A percentile compares a stretch with the other conserved stretches of the same genome.
phyloP scores from a whole-genome alignment of 2,797 vertebrate species.

The Crypturellus tataupa region DNA sequence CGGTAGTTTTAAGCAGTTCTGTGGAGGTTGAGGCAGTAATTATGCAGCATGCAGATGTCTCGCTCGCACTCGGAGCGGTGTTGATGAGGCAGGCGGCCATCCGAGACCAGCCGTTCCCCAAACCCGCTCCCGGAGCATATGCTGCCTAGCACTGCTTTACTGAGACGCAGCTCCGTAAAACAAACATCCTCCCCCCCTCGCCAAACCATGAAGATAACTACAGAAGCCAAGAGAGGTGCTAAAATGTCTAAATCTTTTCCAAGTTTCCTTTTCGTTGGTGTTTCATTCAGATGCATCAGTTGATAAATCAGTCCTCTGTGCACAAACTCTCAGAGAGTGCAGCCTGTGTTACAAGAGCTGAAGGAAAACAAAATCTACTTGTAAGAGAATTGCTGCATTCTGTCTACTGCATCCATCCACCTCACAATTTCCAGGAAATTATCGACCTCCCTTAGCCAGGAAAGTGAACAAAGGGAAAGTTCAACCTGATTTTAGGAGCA shows the following conservation, averaged over 20 bases:
- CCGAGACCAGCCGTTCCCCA: constrained; percentile 2
- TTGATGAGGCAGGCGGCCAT: constrained; percentile 34
- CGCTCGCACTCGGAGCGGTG: not conserved
- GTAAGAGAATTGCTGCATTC: not conserved
- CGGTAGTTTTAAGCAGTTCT: constrained; percentile 44
- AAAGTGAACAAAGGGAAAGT: not conserved
- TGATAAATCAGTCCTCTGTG: not conserved
- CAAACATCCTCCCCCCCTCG: not conserved
- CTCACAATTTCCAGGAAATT: not conserved
- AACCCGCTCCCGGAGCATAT: not conserved
- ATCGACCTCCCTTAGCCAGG: not conserved
- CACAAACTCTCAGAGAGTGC: not conserved
- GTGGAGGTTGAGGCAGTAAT: constrained; percentile 38
- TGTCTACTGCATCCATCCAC: not conserved
- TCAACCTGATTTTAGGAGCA: not conserved
- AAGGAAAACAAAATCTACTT: not conserved
- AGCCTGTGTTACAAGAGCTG: not conserved
- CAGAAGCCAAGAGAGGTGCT: too few relatives aligned
- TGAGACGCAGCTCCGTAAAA: not conserved
- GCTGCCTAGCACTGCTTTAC: constrained; percentile 8
- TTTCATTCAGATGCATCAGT: not conserved
- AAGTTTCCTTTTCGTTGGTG: not conserved
- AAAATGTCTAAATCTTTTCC: not conserved
- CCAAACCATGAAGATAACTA: not conserved
- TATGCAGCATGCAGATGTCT: constrained; percentile 36